Evolutionary conservation across 2,888 invertebrate genomes (phyloP), one percentile per base, ranked within the genome.

Genomic region (Cabera pusaria): DNA sequence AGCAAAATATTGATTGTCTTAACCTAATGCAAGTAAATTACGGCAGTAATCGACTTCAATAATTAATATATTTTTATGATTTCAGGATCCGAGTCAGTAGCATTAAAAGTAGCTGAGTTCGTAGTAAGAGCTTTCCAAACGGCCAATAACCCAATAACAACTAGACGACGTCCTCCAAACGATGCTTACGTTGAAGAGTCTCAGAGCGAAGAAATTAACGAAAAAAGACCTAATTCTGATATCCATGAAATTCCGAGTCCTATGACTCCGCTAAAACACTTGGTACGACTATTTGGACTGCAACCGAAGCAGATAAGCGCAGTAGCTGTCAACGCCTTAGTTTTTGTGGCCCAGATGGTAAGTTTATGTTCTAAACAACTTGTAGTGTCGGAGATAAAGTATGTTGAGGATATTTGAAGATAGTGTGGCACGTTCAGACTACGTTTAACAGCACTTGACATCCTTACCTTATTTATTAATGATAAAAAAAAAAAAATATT

Each of bases 311-410:
- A 95, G 77, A 90, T 96, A 43, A 93, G 94, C 14, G 96, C 96
- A 0, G 93, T 96, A 20, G 95, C 95, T 6, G 91, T 96, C 6
- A 96, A 96, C 70, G 95, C 94, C 8, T 90, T 96, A 6, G 93
- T 96, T 48, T 95, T 96, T 75, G 90, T 96, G 6, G 96, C 96
- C 1, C 95, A 96, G 81, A 90, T 96, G 92, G 96, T 96, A 79
- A 88, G 90, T 74, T 38, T 35, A 6, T 8, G 8, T 9, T 6
- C 7, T 5, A 20, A 18, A 17, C 17, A 18, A 7, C 6, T 2
- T 3, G n/a, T 6, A n/a, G 1, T 14, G n/a, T n/a, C n/a, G n/a
- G n/a, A n/a, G n/a, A n/a, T n/a, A n/a, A n/a, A n/a, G n/a, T n/a
- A n/a, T n/a, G n/a, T n/a, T n/a, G n/a, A n/a, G n/a, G n/a, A n/a